Base-by-base conservation (phyloP, 2,113 vertebrate species). In the Gnathonemus longibarbis region DNA sequence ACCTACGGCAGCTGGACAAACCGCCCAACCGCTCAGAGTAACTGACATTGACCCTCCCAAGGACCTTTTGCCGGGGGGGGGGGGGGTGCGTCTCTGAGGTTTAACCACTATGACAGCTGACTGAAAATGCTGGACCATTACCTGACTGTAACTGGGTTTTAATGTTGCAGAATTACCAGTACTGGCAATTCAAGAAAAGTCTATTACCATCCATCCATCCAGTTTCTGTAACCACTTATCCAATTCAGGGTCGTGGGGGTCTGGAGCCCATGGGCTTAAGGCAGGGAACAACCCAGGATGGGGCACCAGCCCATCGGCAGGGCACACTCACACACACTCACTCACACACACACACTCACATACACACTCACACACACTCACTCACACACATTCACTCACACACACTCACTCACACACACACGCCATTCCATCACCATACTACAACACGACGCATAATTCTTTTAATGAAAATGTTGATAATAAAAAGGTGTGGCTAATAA, bases 1-100 rank as follows among this genome's bases (percentile, higher is more conserved):
- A 56, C 88, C 58, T 49, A 66, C 50, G 62, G 91, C 93, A 93
- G 93, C 92, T 93, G 93, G 91, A 74, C 24, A 93, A 93, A 93
- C 93, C 92, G 93, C 74, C 92, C 91, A 92, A 90, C 87, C 24
- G 90, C 90, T 89, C 49, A 6, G 48, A 62, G 91, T 77, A 90
- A 88, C 84, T n/a, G 84, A 24, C 85, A 56, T 53, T 74, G 62
- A 50, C 89, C 35, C 83, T 87, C 9, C 48, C 31, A 52, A 13
- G 49, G 52, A 35, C 56, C 53, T 45, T n/a, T 52, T 17, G 2
- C 35, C 87, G 90, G 89, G 88, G 70, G 49, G 27, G 49, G 27
- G 74, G 39, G 58, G 21, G 17, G 13, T 3, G 19, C 1, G 11
- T 48, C 35, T 45, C 35, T 5, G 87, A 6, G 87, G 19, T 21